Base-by-base conservation (phyloP, 2,113 vertebrate genomes). In the Colinus virginianus region DNA sequence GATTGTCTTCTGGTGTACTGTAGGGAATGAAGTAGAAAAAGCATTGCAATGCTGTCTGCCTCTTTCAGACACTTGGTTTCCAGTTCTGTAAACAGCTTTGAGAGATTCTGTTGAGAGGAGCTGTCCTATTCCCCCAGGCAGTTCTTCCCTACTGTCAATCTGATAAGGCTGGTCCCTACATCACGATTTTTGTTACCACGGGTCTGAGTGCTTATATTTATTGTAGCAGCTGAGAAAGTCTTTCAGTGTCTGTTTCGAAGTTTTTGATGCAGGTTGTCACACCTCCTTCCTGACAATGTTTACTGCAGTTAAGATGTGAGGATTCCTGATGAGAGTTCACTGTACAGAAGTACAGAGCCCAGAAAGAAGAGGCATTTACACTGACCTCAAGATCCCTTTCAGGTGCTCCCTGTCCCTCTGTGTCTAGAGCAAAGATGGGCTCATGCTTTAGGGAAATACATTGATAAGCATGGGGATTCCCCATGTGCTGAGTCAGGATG, bases 401-500 rank as follows among this genome's bases (percentile, higher is more conserved):
- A 64, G 80, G 34, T 72, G 15, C 16, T 88, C 21, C 28, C 67
- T 51, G 43, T 45, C n/a, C 11, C 26, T 32, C 13, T 82, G 30
- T 58, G 11, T 25, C 21, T 38, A 10, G 22, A 72, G 9, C 43
- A 61, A 79, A 79, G n/a, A 25, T 7, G 12, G 13, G 4, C 7
- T 76, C 9, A 3, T 13, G 34, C 36, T 51, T 85, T 0, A 0
- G 59, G 38, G 51, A 63, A 5, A 42, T 2, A 4, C 16, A 1
- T 14, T 59, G 51, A 30, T 23, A 32, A 28, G 12, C 12, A 12
- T 20, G 11, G 4, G 23, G 7, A 68, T 85, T 68, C 32, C 20
- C 32, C 34, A 55, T 2, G 16, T 51, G 17, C 7, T 83, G 13
- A 42, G 25, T 83, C 13, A 42, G 32, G 21, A 30, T 13, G 67